phyloP scores from a whole-genome alignment of 2,113 vertebrate species.

The Phalacrocorax brasilianus region DNA sequence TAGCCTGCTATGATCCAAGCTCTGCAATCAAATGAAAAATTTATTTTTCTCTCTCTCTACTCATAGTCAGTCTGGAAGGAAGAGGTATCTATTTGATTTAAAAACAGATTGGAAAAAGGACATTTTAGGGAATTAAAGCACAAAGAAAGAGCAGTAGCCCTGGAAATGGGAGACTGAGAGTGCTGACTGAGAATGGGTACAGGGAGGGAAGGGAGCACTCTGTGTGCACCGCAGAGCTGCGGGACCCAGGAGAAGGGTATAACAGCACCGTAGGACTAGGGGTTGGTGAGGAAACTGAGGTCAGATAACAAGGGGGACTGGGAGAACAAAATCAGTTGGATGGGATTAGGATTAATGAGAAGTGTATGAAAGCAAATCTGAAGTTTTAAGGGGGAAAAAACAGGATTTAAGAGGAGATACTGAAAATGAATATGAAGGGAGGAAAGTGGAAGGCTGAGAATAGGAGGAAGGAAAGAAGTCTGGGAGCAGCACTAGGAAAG shows the following conservation, averaged over 20 bases:
- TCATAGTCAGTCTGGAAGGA: background rate
- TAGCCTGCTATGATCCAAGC: background rate
- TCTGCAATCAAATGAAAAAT: background rate
- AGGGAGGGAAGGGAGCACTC: background rate
- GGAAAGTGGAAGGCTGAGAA: background rate
- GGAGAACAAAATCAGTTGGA: background rate
- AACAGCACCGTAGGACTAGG: rapidly evolving
- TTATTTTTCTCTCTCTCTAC: background rate
- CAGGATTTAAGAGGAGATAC: background rate
- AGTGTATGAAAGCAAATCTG: background rate
- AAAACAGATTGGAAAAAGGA: background rate
- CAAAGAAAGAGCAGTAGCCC: background rate
- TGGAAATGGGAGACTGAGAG: background rate
- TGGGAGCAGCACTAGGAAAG: background rate
- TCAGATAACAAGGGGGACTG: background rate
- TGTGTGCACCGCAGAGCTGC: background rate
- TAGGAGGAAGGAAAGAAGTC: background rate
- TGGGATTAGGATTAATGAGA: background rate
- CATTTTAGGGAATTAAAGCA: background rate
- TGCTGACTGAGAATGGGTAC: background rate
- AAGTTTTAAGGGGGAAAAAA: background rate
- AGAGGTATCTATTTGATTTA: background rate
- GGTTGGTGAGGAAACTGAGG: background rate
- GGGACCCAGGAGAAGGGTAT: background rate
- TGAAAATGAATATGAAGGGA: background rate